A percentile compares a stretch with the other conserved stretches of the same genome.
Evolutionary conservation across 2,888 invertebrate genomes (phyloP).

Genomic region (Nomada hirtipes): DNA sequence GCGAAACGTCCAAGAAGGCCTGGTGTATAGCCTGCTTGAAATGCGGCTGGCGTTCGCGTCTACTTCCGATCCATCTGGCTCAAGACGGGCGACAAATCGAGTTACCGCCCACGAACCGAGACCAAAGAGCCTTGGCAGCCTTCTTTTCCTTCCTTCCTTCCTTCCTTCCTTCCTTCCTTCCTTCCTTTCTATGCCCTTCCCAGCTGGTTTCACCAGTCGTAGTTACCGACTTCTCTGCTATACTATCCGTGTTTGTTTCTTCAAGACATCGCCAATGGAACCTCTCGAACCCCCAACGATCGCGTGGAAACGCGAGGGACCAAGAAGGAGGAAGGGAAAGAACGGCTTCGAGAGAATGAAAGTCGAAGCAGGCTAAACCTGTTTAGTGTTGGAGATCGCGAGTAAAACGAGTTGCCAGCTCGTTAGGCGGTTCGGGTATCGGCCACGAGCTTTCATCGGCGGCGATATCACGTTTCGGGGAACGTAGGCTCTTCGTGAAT

Average conservation of each 20-base stretch:
- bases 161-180: conserved; percentile 45
- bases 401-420: conserved; percentile 79
- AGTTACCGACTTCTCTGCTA: conserved; percentile 1
- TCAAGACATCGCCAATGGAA: background rate
- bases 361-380: conserved; percentile 65
- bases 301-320: background rate
- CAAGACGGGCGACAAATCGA: conserved; percentile 82
- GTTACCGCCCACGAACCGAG: conserved; percentile 79
- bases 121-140: conserved; percentile 78
- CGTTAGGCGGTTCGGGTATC: conserved; percentile 70
- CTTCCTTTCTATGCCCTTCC: background rate
- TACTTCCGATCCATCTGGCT: conserved; percentile 82
- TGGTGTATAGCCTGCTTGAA: conserved; percentile 73
- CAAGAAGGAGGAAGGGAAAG: background rate
- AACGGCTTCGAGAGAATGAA: conserved; percentile 11
- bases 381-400: conserved; percentile 78
- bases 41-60: conserved; percentile 80
- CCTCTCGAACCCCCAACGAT: background rate
- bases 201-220: background rate
- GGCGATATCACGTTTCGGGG: conserved; percentile 72
- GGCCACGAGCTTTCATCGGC: conserved; percentile 46
- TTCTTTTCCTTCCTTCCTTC: conserved; percentile 69
- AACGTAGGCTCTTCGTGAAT: conserved; percentile 66
- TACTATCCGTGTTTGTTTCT: conserved; percentile 31
- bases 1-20: conserved; percentile 40